Conservation (phyloP, 2,888 invertebrate genomes). For the Notocelia uddmanniana region DNA sequence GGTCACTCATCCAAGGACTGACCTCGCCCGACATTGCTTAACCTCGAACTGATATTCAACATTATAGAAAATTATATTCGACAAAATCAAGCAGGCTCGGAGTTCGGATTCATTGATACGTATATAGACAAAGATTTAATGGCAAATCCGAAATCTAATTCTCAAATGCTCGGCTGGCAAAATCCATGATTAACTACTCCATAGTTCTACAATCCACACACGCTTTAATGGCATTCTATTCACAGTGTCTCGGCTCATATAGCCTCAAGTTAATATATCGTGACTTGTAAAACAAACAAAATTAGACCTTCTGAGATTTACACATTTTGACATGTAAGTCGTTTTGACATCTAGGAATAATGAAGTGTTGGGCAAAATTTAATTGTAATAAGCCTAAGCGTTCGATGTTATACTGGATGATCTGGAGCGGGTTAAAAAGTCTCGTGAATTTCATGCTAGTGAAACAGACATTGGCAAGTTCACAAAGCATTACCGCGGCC, state of each 20-base stretch:
- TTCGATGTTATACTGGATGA: not conserved
- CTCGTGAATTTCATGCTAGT: not conserved
- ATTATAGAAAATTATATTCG: too few relatives aligned
- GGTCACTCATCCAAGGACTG: too few relatives aligned
- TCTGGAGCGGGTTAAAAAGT: not conserved
- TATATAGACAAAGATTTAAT: not conserved
- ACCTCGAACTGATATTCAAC: too few relatives aligned
- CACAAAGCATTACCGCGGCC: slow-evolving; percentile 31
- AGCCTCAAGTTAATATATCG: not conserved
- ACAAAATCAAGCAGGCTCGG: too few relatives aligned
- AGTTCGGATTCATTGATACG: too few relatives aligned
- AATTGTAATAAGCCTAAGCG: not conserved
- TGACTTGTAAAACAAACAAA: too few relatives aligned
- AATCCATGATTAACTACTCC: not conserved
- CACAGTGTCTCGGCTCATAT: not conserved
- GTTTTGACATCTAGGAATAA: too few relatives aligned
- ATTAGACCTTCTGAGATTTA: too few relatives aligned
- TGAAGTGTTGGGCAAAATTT: too few relatives aligned
- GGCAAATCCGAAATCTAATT: not conserved
- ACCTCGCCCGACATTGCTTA: too few relatives aligned
- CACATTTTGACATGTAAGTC: too few relatives aligned
- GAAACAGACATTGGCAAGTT: slow-evolving; percentile 16
- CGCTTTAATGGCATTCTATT: not conserved
- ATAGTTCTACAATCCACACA: not conserved
- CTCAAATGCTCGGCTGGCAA: not conserved